These are phyloP conservation scores for Axea sp. DNA, from an alignment of 2,888 invertebrate species.

Conservation along the genomic window DNA sequence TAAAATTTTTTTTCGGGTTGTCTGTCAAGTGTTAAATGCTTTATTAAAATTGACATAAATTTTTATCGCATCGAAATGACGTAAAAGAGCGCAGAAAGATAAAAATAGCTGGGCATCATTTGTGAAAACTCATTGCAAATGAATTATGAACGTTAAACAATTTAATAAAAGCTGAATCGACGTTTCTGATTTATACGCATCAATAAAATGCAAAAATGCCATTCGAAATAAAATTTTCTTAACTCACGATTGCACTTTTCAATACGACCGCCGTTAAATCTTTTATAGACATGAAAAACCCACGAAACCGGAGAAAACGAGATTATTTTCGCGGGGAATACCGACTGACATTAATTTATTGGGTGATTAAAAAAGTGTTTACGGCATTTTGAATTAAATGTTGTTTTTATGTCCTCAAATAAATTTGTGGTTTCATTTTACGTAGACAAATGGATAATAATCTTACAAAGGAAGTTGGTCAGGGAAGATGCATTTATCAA, in stretches of 20 bases:
- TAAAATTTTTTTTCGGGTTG: too few species aligned
- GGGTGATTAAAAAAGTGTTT: slow-evolving; percentile 20
- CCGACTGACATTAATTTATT: slow-evolving; percentile 17
- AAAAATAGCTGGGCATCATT: too few species aligned
- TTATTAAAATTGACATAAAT: too few species aligned
- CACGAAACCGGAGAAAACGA: slow-evolving; percentile 11
- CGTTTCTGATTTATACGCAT: slow-evolving; percentile 13
- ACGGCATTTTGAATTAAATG: slow-evolving; percentile 16
- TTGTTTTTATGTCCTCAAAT: slow-evolving; percentile 5
- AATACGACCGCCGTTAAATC: slow-evolving; percentile 31
- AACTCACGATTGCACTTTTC: slow-evolving; percentile 27
- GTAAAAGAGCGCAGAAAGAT: too few species aligned
- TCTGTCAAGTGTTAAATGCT: too few species aligned
- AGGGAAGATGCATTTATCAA: too few species aligned
- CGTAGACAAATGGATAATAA: too few species aligned
- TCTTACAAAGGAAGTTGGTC: too few species aligned
- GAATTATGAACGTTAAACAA: slow-evolving; percentile 23
- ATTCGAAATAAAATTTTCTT: slow-evolving; percentile 39
- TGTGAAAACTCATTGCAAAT: slow-evolving; percentile 23
- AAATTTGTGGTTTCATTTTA: too few species aligned
- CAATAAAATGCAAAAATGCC: slow-evolving; percentile 33
- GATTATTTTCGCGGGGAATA: background rate
- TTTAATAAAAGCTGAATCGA: slow-evolving; percentile 15
- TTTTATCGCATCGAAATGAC: too few species aligned
- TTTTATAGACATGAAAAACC: slow-evolving; percentile 33